Base-by-base conservation (phyloP, 2,113 vertebrate species). In the Platysteira castanea region DNA sequence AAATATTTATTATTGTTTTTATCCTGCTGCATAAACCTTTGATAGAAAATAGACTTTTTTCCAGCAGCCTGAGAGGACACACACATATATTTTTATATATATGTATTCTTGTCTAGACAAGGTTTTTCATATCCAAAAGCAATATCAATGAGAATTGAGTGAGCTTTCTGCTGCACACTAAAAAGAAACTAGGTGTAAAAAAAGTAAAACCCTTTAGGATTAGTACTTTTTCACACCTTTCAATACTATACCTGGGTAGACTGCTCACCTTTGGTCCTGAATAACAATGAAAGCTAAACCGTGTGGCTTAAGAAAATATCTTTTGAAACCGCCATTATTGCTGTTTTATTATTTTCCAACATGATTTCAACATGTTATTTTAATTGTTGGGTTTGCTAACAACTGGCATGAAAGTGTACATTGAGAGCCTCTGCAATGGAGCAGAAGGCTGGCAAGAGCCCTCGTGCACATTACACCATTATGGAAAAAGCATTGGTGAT, bases 1-100 rank as follows among this genome's bases (percentile, higher is more conserved):
- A 94, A 93, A 75, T 84, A 75, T 49, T 96, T 80, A 17, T 54
- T 89, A 88, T 87, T 93, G 84, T 80, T 92, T 92, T 96, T 54
- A 61, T 91, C 22, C 63, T 85, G 46, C 53, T 73, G 56, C 76
- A 91, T 53, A 89, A 68, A 44, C 30, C 60, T 78, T 28, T 81
- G 64, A 87, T 31, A 87, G 87, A 80, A 96, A 91, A 93, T 23
- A 22, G 63, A 61, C 50, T 77, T 83, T 84, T 49, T 91, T 92
- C 53, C 88, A 91, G 52, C 24, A 83, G 59, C 30, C 50, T 67
- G 41, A 88, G 49, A 59, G 21, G 20, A 91, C 31, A 44, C 13
- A 41, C 30, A 28, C 24, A 30, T 33, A 60, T 50, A 49, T 59
- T 61, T 63, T 17, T 15, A 68, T 69, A 53, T 70, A 15, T 21